Base-by-base conservation (phyloP, 2,797 vertebrate species). In the Hydrolagus colliei region DNA sequence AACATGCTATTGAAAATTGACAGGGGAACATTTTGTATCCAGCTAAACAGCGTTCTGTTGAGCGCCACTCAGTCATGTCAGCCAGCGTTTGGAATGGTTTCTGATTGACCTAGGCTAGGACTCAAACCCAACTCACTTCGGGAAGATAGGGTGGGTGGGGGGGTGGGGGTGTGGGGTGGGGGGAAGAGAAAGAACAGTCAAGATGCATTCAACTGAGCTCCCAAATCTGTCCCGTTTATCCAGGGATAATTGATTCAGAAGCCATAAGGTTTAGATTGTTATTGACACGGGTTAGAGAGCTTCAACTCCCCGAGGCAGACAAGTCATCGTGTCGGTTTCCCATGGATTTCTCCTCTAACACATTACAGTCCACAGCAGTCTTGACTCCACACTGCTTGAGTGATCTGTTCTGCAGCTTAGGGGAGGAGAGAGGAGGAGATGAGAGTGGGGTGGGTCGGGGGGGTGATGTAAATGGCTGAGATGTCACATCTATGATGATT, bases 261-360 rank as follows among this genome's bases (percentile, higher is more conserved):
- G 32, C 27, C 32, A 20, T 41, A 41, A 32, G 9, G 52, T 71
- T 84, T 71, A 71, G 65, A 68, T 71, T 84, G 32, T 84, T 84
- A 84, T 84, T 84, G 79, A 35, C 79, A 52, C 41, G 79, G 65
- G 79, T 84, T 71, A 68, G 65, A 71, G 79, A 68, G 65, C 79
- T 67, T 18, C 3, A 52, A 41, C 16, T 84, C 79, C 79, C 79
- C 68, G 32, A 84, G 79, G 65, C 79, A 68, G 32, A 35, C 10
- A 84, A 65, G 79, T 84, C 65, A 84, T 27, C 4, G n/a, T 84
- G 79, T 84, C 79, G 68, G 65, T 20, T 84, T 84, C 32, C 65
- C 32, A 67, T 71, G 27, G 79, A 84, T 84, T 18, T 35, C 35
- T 84, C 79, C 62, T 71, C 27, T 27, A 27, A 32, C 32, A 27